These are phyloP conservation scores for Fistularia tabacaria DNA, from an alignment of 2,797 vertebrate species.

Conservation along the genomic window DNA sequence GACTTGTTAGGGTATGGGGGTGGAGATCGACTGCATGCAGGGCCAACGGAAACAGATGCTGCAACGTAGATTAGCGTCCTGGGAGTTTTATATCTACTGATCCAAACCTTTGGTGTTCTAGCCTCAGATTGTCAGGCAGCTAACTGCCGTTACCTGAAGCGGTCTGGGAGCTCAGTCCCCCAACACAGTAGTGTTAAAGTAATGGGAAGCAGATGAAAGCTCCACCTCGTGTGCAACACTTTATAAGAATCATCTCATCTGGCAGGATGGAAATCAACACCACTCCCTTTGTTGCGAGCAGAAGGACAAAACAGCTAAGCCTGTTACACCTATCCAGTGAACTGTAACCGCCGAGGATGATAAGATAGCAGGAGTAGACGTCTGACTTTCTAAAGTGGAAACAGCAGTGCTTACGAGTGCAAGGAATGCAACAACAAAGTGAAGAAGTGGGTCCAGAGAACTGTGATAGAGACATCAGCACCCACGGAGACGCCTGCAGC, in stretches of 20 bases:
- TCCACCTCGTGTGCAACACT: too few relatives aligned
- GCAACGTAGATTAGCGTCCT: constrained; percentile 50
- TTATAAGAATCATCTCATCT: too few relatives aligned
- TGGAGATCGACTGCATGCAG: constrained; percentile 7
- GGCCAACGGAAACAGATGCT: constrained; percentile 65
- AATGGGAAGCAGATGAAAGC: too few relatives aligned
- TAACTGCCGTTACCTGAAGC: constrained; percentile 33
- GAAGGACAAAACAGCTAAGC: too few relatives aligned
- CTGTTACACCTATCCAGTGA: too few relatives aligned
- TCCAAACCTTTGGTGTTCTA: constrained; percentile 51
- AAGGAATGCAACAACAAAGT: constrained; percentile 35
- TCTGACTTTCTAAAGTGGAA: constrained; percentile 50
- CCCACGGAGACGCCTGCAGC: constrained; percentile 23
- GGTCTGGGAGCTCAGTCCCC: background rate
- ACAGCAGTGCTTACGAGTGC: constrained; percentile 38
- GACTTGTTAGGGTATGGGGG: constrained; percentile 46
- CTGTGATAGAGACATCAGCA: constrained; percentile 47
- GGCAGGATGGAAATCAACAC: too few relatives aligned
- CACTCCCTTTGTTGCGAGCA: too few relatives aligned
- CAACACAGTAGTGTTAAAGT: too few relatives aligned
- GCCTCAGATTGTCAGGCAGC: constrained; percentile 4
- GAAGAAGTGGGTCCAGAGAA: constrained; percentile 9
- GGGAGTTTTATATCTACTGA: constrained; percentile 46
- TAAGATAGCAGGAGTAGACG: constrained; percentile 12
- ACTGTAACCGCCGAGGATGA: too few relatives aligned